A percentile compares a stretch with the other conserved stretches of the same genome.
phyloP scores from a whole-genome alignment of 2,113 vertebrate genomes.

The Tautogolabrus adspersus region DNA sequence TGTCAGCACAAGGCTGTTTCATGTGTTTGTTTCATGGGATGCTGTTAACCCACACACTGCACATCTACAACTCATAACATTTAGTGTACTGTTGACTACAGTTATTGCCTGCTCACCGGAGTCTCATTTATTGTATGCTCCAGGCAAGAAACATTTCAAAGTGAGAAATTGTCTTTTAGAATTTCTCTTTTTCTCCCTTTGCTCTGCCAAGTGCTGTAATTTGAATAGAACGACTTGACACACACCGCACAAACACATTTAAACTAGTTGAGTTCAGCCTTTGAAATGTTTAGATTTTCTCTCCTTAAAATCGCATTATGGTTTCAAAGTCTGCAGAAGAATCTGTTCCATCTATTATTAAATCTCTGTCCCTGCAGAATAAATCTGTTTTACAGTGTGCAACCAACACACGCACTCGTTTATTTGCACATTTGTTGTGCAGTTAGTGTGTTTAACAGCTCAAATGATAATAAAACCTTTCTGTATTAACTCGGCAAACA shows the following conservation, averaged over 20 bases:
- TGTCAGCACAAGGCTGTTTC: slow-evolving; percentile 32
- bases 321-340: slow-evolving; percentile 15
- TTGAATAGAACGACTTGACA: slow-evolving; percentile 49
- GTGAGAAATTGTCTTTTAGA: slow-evolving; percentile 58
- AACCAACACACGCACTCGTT: background rate
- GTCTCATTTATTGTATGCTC: slow-evolving; percentile 74
- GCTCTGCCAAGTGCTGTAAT: slow-evolving; percentile 37
- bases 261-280: slow-evolving; percentile 6
- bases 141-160: slow-evolving; percentile 73
- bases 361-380: slow-evolving; percentile 17
- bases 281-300: slow-evolving; percentile 45
- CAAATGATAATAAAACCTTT: background rate
- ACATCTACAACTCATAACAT: slow-evolving; percentile 67
- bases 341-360: background rate
- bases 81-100: slow-evolving; percentile 67
- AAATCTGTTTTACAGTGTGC: background rate
- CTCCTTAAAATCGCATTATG: slow-evolving; percentile 22
- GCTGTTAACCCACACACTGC: slow-evolving; percentile 49
- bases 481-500: slow-evolving; percentile 2
- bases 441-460: slow-evolving; percentile 23
- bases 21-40: slow-evolving; percentile 27
- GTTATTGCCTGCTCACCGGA: slow-evolving; percentile 64
- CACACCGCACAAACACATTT: slow-evolving; percentile 24
- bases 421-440: slow-evolving; percentile 22
- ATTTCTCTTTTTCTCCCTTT: slow-evolving; percentile 11